Percentiles rank a stretch among this genome's conserved stretches.
Evolutionary conservation across 2,888 invertebrate genomes (phyloP).

Genomic region (Tetragonula carbonaria): DNA sequence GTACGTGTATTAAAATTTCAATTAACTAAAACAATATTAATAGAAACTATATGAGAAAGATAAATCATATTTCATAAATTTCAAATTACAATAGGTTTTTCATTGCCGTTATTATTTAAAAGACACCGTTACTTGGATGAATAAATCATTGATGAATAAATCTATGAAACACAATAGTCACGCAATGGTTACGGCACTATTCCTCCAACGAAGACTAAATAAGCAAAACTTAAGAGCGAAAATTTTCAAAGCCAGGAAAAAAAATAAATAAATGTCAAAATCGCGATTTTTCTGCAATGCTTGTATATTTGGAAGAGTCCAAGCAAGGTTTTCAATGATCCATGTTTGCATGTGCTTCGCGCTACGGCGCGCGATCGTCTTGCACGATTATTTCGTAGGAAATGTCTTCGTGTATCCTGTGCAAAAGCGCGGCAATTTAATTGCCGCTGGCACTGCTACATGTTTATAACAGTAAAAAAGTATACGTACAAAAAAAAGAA

Average conservation of each 20-base stretch:
- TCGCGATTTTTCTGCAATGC: not conserved
- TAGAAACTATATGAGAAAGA: not conserved
- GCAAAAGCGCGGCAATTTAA: constrained; percentile 34
- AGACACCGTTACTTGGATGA: constrained; percentile 37
- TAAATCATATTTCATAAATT: constrained; percentile 11
- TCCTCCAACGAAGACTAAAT: not conserved
- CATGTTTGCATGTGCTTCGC: constrained; percentile 6
- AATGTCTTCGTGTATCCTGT: not conserved
- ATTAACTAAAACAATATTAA: not conserved
- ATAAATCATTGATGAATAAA: constrained; percentile 17
- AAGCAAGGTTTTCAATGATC: constrained; percentile 40
- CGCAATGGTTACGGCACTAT: not conserved
- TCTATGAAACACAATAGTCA: not conserved
- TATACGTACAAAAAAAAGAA: not conserved
- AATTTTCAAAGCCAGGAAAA: not conserved
- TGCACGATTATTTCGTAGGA: not conserved
- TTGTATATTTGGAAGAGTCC: constrained; percentile 61
- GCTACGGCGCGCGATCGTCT: constrained; percentile 19
- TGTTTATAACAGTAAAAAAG: not conserved
- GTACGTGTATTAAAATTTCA: not conserved
- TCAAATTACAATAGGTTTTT: constrained; percentile 22
- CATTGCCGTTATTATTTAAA: constrained; percentile 15
- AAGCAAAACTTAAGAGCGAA: not conserved
- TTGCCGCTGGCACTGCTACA: constrained; percentile 13
- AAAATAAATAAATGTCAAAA: not conserved